phyloP scores from a whole-genome alignment of 2,888 invertebrate genomes.

The Ophion ellenae region DNA sequence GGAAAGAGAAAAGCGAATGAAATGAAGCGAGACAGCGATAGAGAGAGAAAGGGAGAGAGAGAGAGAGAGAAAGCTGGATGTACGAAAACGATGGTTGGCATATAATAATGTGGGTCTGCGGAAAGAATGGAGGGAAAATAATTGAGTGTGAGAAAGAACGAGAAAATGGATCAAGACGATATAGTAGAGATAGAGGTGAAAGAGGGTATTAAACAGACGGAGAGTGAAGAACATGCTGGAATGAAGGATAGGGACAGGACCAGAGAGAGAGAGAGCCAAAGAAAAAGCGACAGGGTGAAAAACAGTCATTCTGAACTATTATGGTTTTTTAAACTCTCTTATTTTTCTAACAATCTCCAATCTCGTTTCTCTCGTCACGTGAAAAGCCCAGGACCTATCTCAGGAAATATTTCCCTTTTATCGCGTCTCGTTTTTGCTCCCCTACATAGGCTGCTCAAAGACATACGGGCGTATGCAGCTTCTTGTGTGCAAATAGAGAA shows the following conservation, averaged over 20 bases:
- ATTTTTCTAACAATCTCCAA: not conserved
- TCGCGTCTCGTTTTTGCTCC: no score
- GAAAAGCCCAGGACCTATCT: no score
- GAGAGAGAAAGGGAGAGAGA: not conserved
- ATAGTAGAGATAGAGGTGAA: not conserved
- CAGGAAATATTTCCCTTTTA: no score
- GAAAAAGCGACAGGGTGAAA: not conserved
- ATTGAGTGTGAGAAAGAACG: slow-evolving; percentile 13
- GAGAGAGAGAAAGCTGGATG: not conserved
- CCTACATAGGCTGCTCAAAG: no score
- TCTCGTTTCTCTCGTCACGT: not conserved
- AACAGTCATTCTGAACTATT: not conserved
- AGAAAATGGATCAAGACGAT: not conserved
- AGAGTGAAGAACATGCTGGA: no score
- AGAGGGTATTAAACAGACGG: not conserved
- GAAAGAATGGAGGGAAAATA: slow-evolving; percentile 8
- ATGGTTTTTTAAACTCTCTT: not conserved
- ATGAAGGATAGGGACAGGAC: no score
- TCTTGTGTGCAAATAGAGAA: no score
- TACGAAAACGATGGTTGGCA: slow-evolving; percentile 36
- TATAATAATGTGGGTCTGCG: slow-evolving; percentile 33
- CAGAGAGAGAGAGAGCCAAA: not conserved
- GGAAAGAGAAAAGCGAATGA: not conserved
- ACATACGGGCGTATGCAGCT: no score
- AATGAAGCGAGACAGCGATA: not conserved